These are phyloP conservation scores for Myotis planiceps DNA, from an alignment of 2,797 vertebrate species.

Conservation along the genomic window DNA sequence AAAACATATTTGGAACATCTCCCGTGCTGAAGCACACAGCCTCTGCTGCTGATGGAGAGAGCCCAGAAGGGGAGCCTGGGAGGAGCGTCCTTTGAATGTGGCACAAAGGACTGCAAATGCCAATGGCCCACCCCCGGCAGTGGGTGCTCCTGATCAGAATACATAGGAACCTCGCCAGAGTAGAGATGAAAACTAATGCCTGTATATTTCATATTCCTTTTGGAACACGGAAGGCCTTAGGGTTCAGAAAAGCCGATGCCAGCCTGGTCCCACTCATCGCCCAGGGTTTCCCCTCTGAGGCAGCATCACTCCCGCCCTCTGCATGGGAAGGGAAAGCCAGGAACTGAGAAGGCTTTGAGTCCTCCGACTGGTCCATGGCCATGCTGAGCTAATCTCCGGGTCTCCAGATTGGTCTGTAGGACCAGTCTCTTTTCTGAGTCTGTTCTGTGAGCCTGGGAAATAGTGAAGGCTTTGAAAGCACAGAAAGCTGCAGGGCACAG, in stretches of 20 bases:
- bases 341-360: background rate
- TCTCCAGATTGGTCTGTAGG: background rate
- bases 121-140: background rate
- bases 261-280: background rate
- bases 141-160: background rate
- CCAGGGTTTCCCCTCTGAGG: background rate
- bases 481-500: background rate
- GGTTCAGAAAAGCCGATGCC: background rate
- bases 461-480: background rate
- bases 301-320: accelerated
- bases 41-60: background rate
- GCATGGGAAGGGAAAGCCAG: background rate
- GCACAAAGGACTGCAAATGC: background rate
- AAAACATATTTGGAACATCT: background rate
- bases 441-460: background rate
- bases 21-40: background rate
- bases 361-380: background rate
- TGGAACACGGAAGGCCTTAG: background rate
- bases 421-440: background rate
- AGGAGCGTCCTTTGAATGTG: background rate
- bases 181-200: background rate
- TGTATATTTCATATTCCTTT: background rate
- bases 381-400: background rate
- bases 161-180: accelerated
- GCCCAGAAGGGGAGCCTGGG: background rate